Evolutionary conservation across 1,140 invertebrate species (phyloP), one percentile per base, ranked within the genome.

Genomic region (Rhopalosiphum maidis): DNA sequence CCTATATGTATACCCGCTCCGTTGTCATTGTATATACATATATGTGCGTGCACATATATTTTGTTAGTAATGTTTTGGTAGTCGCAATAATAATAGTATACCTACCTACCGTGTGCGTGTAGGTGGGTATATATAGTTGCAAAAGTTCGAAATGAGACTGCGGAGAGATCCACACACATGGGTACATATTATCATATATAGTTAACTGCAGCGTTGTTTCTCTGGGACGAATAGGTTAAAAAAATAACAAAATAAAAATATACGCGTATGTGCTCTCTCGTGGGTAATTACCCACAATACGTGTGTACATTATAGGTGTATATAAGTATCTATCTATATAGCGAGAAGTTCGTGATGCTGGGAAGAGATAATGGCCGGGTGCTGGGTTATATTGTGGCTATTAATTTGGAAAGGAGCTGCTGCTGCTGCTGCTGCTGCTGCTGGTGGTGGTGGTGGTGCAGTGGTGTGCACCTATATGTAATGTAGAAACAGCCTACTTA

Each of bases 341-440:
- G n/a, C 35, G 88, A 90, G 54, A 60, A 90, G 54, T 90, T 90
- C 88, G 88, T 90, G 88, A 90, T 90, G 88, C 88, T 11, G 88
- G 88, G 54, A 90, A 54, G 11, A 60, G 51, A 90, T 91, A 91
- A 91, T 82, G 90, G 90, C 25, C 68, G 68, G 90, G 90, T 91
- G 41, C n/a, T 15, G 30, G 1, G 30, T 54, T 11, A 54, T 54
- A 37, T 41, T 25, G 88, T 90, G 43, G 90, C 90, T 91, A 91
- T 91, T 91, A 91, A 91, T 91, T 91, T 82, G 90, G 90, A 91
- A 82, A 91, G 68, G 90, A 91, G 82, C 46, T 77, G 60, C 60
- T 77, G 60, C n/a, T 77, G 60, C 30, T 77, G 60, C 60, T n/a
- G 60, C 60, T 54, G 51, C 51, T 54, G 51, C 51, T 23, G 60